Percentiles rank a stretch among this genome's conserved stretches.
Evolutionary conservation across 2,888 invertebrate species (phyloP).

Genomic region (Geotrupes spiniger): DNA sequence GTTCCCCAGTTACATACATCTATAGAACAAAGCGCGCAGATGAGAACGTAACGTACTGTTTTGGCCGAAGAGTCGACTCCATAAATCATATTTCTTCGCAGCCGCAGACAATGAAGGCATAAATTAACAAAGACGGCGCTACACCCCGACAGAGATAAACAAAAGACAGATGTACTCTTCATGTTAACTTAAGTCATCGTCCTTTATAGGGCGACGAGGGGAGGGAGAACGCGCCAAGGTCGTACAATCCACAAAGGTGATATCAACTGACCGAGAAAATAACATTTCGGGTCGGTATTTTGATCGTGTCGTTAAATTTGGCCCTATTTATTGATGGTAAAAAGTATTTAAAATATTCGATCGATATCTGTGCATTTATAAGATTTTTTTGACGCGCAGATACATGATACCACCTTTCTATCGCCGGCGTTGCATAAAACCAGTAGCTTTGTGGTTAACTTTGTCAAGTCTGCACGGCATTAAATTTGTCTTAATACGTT

Average conservation of each 20-base stretch:
- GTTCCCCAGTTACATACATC: too few relatives aligned
- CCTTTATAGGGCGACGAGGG: slow-evolving; percentile 25
- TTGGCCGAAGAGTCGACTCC: too few relatives aligned
- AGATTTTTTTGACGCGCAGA: not conserved
- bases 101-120: slow-evolving; percentile 4
- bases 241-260: slow-evolving; percentile 1
- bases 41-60: too few relatives aligned
- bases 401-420: slow-evolving; percentile 6
- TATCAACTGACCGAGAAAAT: not conserved
- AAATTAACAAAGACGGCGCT: slow-evolving; percentile 25
- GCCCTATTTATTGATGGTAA: too few relatives aligned
- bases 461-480: slow-evolving; percentile 17
- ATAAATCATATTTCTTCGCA: too few relatives aligned
- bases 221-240: not conserved
- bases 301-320: too few relatives aligned
- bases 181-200: slow-evolving; percentile 38
- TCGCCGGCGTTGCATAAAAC: slow-evolving; percentile 8
- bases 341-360: too few relatives aligned
- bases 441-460: slow-evolving; percentile 10
- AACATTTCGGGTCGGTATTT: too few relatives aligned
- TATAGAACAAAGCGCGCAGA: too few relatives aligned
- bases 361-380: too few relatives aligned
- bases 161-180: slow-evolving; percentile 37
- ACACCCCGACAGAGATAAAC: slow-evolving; percentile 34
- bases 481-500: slow-evolving; percentile 21